Evolutionary conservation across 2,113 vertebrate species (phyloP), one percentile per base, ranked within the genome.

Genomic region (Pavo muticus): DNA sequence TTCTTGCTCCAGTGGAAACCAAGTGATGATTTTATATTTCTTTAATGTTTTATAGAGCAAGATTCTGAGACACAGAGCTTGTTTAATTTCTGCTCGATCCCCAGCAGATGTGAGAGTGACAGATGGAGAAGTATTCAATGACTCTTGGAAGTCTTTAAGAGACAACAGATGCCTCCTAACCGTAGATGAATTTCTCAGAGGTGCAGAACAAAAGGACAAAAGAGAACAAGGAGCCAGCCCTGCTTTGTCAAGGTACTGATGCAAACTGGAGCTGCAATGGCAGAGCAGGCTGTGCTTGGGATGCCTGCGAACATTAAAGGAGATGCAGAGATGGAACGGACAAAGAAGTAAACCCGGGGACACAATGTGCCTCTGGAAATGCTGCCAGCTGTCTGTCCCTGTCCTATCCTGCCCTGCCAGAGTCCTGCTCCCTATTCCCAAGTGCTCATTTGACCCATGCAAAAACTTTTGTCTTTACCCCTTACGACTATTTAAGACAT

Each of bases 201-300:
- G 56, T 74, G 68, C 42, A 75, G 93, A 94, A 71, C 14, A 84
- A 95, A 95, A 81, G 42, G 44, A 71, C 75, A 86, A 35, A 94
- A 88, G 60, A 74, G 21, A 81, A 77, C 35, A 76, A 86, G 42
- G 11, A 90, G 5, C 4, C 65, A 93, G 42, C 32, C 42, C n/a
- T 87, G 76, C 56, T 29, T 88, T 82, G 78, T 56, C 50, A 88
- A 87, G 80, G 52, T 71, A 81, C 25, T 65, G 65, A 69, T 4
- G 9, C 64, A 44, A 84, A 93, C 68, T 0, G 20, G 61, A 78
- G 23, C 39, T 78, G 25, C 30, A 59, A 87, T 9, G 32, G 60
- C 68, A 74, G 57, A 88, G 39, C 10, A 74, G 52, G 23, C 50
- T 88, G 59, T 86, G 57, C 35, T 4, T 70, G 65, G 37, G 72